Base-by-base conservation (phyloP, 2,888 invertebrate species). In the Sarcophaga rosellei region DNA sequence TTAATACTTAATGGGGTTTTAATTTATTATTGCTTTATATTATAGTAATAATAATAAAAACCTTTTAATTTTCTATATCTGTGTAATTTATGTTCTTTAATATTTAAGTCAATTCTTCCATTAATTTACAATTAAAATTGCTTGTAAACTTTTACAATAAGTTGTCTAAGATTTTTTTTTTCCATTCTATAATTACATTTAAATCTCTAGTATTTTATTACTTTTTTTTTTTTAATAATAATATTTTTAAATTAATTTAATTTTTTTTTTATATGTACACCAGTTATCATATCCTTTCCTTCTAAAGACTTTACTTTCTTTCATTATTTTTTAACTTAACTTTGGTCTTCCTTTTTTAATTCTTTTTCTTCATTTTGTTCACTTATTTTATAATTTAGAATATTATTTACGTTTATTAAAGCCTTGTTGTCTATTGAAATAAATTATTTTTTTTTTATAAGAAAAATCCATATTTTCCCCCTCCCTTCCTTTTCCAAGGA, bases 331-430 rank as follows among this genome's bases (percentile, higher is more conserved):
- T 44, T 62, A 75, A 65, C 23, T 75, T 70, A 8, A 65, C 63
- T 78, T 81, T 84, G 77, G 62, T 81, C 76, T 81, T 73, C 35
- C 10, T n/a, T 59, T 35, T 10, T 69, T 35, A 4, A 25, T 68
- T 61, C 66, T 21, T 62, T 75, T 63, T 74, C 35, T 23, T 68
- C 23, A 6, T 81, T 68, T 77, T 77, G 69, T 25, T 81, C 77
- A 81, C 86, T 86, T 86, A 86, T 84, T 86, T 86, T 86, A 84
- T 86, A 86, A 86, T 86, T 86, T 86, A 86, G 86, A 86, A 86
- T 86, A 86, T 86, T 86, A 84, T 78, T 86, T 86, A 86, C 86
- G 86, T 86, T 83, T 86, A 59, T 75, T 78, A 44, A 35, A 84
- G 86, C 86, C 63, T 76, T 80, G 81, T 75, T 85, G 85, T 65